Percentiles rank a stretch among this genome's conserved stretches.
Conservation (phyloP, 2,113 vertebrate species). For the Podarcis muralis region DNA sequence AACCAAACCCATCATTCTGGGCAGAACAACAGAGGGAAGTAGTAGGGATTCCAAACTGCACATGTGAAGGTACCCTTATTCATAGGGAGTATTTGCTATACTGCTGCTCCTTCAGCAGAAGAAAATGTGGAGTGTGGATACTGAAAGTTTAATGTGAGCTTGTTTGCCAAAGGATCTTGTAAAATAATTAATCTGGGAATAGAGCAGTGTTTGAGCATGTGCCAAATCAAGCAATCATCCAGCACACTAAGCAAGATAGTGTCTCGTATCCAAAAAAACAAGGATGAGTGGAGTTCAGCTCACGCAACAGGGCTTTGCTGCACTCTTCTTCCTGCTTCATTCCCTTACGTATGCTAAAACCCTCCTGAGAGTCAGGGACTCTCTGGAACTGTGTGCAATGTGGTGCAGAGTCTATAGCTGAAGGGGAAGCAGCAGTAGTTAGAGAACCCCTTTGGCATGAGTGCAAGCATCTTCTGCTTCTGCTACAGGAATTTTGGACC, state of each 20-base stretch:
- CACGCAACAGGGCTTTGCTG: not conserved
- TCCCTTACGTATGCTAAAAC: not conserved
- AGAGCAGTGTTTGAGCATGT: not conserved
- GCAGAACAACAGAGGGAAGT: no score
- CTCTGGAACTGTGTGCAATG: not conserved
- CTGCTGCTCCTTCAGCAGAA: slow-evolving; percentile 2
- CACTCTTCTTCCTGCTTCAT: not conserved
- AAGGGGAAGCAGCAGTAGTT: not conserved
- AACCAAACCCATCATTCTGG: not conserved
- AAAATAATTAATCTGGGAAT: slow-evolving; percentile 59
- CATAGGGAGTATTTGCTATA: slow-evolving; percentile 27
- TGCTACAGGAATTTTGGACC: not conserved
- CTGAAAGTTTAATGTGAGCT: slow-evolving; percentile 24
- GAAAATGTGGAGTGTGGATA: not conserved
- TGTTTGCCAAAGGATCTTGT: slow-evolving; percentile 40
- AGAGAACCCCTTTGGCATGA: not conserved
- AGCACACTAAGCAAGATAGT: slow-evolving; percentile 56
- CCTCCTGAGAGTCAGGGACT: not conserved
- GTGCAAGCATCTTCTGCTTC: not conserved
- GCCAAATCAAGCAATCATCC: slow-evolving; percentile 58
- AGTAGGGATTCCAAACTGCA: not conserved
- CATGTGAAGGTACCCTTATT: not conserved
- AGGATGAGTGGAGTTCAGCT: not conserved
- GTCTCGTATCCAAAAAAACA: not conserved
- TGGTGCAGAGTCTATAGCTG: not conserved